Percentiles rank a stretch among this genome's conserved stretches.
Conservation (phyloP, 2,797 vertebrate species). For the Megalops cyprinoides region DNA sequence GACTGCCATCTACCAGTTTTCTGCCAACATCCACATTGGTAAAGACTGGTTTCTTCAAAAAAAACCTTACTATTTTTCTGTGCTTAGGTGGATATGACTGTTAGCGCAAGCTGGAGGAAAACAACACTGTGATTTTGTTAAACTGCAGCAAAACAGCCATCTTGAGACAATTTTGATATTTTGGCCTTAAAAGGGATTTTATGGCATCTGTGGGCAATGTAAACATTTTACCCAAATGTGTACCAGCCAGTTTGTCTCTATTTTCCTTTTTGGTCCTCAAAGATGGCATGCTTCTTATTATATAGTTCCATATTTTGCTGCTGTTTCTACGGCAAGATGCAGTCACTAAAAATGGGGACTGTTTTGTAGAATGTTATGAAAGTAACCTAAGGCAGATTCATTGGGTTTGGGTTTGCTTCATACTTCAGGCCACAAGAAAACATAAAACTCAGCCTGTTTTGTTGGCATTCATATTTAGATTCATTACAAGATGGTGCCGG, state of each 20-base stretch:
- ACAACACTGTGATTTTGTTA: not conserved
- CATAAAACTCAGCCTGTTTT: not conserved
- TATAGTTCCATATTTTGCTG: not conserved
- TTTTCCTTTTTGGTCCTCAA: not conserved
- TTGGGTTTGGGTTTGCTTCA: conserved; percentile 29
- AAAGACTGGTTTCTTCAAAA: conserved; percentile 52
- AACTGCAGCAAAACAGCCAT: too few species aligned
- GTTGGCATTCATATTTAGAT: not conserved
- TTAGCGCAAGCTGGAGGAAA: not conserved
- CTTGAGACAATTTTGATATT: not conserved
- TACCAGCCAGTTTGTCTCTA: not conserved
- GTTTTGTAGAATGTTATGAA: too few species aligned
- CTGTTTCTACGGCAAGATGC: not conserved
- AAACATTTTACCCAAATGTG: too few species aligned
- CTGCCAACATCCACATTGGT: conserved; percentile 92
- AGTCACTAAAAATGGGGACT: conserved; percentile 6
- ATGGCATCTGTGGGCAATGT: too few species aligned
- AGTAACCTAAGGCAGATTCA: conserved; percentile 20
- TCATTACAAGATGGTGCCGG: not conserved
- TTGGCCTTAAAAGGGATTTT: too few species aligned
- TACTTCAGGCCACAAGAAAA: not conserved
- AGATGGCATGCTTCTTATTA: not conserved
- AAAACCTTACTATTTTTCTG: not conserved
- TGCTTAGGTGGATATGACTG: too few species aligned
- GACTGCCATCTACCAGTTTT: conserved; percentile 95